Conservation (phyloP, 2,113 vertebrate species). For the Hymenochirus boettgeri region DNA sequence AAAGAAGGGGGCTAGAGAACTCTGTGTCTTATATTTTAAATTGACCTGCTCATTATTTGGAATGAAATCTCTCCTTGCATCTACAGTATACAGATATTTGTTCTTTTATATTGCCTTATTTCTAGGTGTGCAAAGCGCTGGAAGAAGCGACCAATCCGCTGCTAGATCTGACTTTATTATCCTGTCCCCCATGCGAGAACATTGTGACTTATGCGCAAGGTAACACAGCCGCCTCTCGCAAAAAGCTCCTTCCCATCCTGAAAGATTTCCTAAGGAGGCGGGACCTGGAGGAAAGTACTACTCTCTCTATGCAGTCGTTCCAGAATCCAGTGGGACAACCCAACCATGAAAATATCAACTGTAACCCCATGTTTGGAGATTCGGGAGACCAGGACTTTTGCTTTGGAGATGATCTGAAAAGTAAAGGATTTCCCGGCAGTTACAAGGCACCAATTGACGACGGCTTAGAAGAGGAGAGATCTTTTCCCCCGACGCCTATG, state of each 20-base stretch:
- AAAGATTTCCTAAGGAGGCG: conserved; percentile 63
- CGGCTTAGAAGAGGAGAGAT: conserved; percentile 61
- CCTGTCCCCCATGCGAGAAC: conserved; percentile 54
- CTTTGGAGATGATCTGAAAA: background rate
- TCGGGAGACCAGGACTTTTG: conserved; percentile 6
- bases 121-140: conserved; percentile 75
- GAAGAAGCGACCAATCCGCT: conserved; percentile 61
- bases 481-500: conserved; percentile 81
- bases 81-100: too few relatives aligned
- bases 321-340: conserved; percentile 14
- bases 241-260: conserved; percentile 83
- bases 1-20: too few relatives aligned
- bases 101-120: too few relatives aligned
- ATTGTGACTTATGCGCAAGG: conserved; percentile 76
- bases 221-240: conserved; percentile 71
- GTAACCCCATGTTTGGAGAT: conserved; percentile 43
- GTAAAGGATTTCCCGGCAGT: background rate
- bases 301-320: conserved; percentile 33
- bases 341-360: background rate
- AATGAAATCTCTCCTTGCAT: too few relatives aligned
- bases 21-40: too few relatives aligned
- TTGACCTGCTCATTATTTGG: too few relatives aligned
- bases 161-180: conserved; percentile 64
- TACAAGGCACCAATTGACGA: conserved; percentile 29
- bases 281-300: conserved; percentile 32